phyloP scores from a whole-genome alignment of 35 echinoderm and acorn worm species.

The Patiria miniata region DNA sequence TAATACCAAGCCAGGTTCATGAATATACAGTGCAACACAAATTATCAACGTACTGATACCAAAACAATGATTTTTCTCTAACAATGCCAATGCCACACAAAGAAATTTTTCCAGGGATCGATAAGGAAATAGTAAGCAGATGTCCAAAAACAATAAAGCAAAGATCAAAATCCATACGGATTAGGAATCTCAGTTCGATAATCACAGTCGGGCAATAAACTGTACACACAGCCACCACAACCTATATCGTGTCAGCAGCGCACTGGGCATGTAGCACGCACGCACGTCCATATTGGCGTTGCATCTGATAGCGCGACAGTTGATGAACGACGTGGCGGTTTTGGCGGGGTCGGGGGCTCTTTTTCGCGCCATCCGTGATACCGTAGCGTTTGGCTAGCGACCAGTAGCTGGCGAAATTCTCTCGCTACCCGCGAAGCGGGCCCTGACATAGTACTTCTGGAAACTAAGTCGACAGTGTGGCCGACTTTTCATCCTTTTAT shows the following conservation, averaged over 20 bases:
- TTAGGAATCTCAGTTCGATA: not conserved
- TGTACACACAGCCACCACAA: too few species aligned
- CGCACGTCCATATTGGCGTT: too few species aligned
- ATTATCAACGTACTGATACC: too few species aligned
- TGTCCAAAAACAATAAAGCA: slow-evolving; percentile 10
- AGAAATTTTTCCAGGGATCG: not conserved
- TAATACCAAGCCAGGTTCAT: too few species aligned
- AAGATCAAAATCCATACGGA: slow-evolving; percentile 1
- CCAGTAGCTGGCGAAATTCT: slow-evolving; percentile 11
- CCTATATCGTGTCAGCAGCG: too few species aligned
- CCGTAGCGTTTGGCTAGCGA: slow-evolving; percentile 2
- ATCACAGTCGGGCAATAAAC: too few species aligned
- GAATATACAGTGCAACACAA: too few species aligned
- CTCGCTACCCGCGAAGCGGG: not conserved
- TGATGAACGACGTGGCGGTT: slow-evolving; percentile 22
- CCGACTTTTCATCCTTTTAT: not conserved
- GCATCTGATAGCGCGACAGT: not conserved
- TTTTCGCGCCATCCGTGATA: slow-evolving; percentile 10
- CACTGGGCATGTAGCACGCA: too few species aligned
- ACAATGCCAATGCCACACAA: too few species aligned
- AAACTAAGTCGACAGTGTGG: not conserved
- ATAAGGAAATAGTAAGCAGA: not conserved
- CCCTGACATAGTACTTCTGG: slow-evolving; percentile 1
- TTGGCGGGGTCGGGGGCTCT: not conserved
- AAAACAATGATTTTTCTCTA: too few species aligned